Evolutionary conservation across 2,113 vertebrate species (phyloP).

Genomic region (Hemibates koningsi): DNA sequence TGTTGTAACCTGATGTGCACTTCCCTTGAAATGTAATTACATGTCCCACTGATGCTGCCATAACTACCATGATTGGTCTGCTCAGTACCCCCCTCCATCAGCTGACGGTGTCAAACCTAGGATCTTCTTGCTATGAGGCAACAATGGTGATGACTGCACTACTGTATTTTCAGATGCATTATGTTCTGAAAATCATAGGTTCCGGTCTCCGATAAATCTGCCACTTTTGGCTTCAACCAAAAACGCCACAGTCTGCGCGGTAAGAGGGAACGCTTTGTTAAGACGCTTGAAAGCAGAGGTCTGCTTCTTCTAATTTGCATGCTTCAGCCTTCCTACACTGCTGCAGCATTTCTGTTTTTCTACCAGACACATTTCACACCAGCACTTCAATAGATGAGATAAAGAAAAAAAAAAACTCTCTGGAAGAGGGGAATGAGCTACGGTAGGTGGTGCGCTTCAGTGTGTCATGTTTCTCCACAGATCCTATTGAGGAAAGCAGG

Average conservation of each 20-base stretch:
- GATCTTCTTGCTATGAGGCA: not conserved
- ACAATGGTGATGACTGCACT: not conserved
- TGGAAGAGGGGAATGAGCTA: slow-evolving; percentile 34
- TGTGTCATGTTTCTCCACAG: slow-evolving; percentile 55
- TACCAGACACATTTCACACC: slow-evolving; percentile 18
- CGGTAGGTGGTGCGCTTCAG: slow-evolving; percentile 40
- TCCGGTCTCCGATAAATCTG: not conserved
- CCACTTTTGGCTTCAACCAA: not conserved
- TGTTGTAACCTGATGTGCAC: not conserved
- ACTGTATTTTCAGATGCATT: not conserved
- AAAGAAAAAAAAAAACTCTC: not conserved
- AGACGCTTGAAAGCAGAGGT: not conserved
- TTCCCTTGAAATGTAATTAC: not conserved
- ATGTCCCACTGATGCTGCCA: not conserved
- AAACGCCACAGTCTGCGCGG: not conserved
- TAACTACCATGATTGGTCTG: not conserved
- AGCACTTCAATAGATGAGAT: slow-evolving; percentile 49
- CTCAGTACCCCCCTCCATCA: not conserved
- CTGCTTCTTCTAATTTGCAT: not conserved
- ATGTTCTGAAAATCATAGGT: not conserved
- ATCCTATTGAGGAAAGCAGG: slow-evolving; percentile 51
- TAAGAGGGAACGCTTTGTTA: slow-evolving; percentile 6
- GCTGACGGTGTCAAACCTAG: not conserved
- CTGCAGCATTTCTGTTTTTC: slow-evolving; percentile 19
- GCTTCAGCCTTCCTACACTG: not conserved